These are phyloP conservation scores for Melipona quadrifasciata DNA, from an alignment of 1,140 invertebrate species.

Conservation along the genomic window DNA sequence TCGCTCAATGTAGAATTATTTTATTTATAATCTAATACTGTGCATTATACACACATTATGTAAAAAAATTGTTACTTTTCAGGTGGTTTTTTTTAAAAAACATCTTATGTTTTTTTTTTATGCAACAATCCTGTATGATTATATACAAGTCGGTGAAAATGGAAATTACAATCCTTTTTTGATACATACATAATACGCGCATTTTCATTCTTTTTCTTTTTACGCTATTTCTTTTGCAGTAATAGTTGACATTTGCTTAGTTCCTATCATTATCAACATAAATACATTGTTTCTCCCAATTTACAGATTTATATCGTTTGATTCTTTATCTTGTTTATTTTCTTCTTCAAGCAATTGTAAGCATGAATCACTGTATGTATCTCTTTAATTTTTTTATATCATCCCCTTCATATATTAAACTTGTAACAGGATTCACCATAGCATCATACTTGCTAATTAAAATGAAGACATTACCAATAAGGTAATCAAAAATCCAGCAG, in stretches of 20 bases:
- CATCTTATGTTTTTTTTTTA: not conserved
- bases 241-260: slow-evolving; percentile 1
- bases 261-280: not conserved
- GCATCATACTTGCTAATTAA: slow-evolving; percentile 30
- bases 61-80: slow-evolving; percentile 44
- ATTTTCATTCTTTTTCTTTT: not conserved
- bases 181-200: not conserved
- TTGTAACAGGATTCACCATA: slow-evolving; percentile 15
- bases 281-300: slow-evolving; percentile 8
- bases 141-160: slow-evolving; percentile 45
- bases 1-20: not conserved
- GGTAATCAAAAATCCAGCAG: slow-evolving; percentile 50
- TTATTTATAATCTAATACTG: slow-evolving; percentile 36
- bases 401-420: slow-evolving; percentile 20
- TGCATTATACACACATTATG: slow-evolving; percentile 22
- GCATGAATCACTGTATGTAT: not conserved
- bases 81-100: slow-evolving; percentile 17
- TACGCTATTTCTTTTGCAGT: not conserved
- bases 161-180: not conserved
- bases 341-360: slow-evolving; percentile 20
- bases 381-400: slow-evolving; percentile 12
- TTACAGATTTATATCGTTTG: slow-evolving; percentile 9
- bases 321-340: slow-evolving; percentile 1
- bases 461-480: slow-evolving; percentile 42
- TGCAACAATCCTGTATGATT: slow-evolving; percentile 35